Evolutionary conservation across 1,140 invertebrate genomes (phyloP).

Genomic region (Anastatus disparis): DNA sequence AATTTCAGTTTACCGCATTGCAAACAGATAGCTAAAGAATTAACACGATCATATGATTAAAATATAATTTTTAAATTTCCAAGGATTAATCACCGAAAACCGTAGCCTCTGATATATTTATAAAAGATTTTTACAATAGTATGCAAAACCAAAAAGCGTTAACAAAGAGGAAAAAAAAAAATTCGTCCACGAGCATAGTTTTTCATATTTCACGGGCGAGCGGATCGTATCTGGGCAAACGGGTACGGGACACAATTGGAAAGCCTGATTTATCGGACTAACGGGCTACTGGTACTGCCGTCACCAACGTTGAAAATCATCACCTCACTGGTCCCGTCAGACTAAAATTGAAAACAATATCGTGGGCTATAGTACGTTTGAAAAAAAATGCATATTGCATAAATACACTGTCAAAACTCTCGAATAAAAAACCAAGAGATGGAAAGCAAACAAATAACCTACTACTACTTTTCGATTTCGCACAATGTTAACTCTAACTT

Average conservation of each 20-base stretch:
- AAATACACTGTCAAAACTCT: constrained; percentile 21
- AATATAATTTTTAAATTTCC: no score
- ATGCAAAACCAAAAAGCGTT: no score
- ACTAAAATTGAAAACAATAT: constrained; percentile 54
- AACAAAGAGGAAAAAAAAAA: not conserved
- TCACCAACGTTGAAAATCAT: constrained; percentile 52
- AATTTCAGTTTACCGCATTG: no score
- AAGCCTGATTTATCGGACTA: constrained; percentile 56
- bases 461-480: constrained; percentile 20
- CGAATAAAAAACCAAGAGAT: not conserved
- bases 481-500: not conserved
- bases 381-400: constrained; percentile 34
- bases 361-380: constrained; percentile 19
- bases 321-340: constrained; percentile 35
- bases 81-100: no score
- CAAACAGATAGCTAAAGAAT: no score
- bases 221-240: constrained; percentile 44
- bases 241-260: constrained; percentile 51
- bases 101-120: no score
- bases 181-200: constrained; percentile 45
- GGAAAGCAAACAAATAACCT: constrained; percentile 12
- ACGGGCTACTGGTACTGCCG: constrained; percentile 42
- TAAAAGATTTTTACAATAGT: no score
- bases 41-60: no score
- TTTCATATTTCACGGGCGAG: constrained; percentile 59